Evolutionary conservation across 2,797 vertebrate genomes (phyloP), one percentile per base, ranked within the genome.

Genomic region (Euphonia xanthogaster): DNA sequence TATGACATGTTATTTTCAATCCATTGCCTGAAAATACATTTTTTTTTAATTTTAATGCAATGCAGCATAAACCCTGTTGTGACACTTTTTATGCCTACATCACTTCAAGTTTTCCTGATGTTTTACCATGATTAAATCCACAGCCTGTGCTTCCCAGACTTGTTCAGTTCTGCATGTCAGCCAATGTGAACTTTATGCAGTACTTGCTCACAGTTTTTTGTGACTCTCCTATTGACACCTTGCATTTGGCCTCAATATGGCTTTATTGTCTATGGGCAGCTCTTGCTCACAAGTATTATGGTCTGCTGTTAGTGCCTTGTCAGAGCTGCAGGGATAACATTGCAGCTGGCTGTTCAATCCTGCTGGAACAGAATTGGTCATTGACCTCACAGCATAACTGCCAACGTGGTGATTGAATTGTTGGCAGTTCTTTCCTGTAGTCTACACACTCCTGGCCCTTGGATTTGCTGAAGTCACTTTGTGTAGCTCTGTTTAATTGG

Each of bases 311-410:
- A 58, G 80, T 79, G 62, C 86, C 71, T 85, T 76, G 78, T 87
- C 93, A 89, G 71, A 85, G 88, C 24, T 91, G 89, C 66, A 71
- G 53, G 89, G 63, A 31, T 60, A 83, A 50, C 72, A 42, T 35
- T 94, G 78, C 78, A 91, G 55, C 78, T 79, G 84, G 78, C 72
- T 89, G 2, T 28, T 93, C 81, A 87, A 1, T 83, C 63, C 81
- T 91, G 75, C 77, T 85, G 81, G 61, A 94, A 80, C 60, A 87
- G 63, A 94, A 65, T 40, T 87, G 93, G 61, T 80, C 75, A 76
- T 80, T 93, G 95, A 93, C 81, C 81, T 74, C 55, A 87, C 22
- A 85, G 72, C 1, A 0, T 12, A 50, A 30, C 63, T 94, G 91
- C 89, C 85, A 90, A 7, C 1, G 0, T 27, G n/a, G 61, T 83